Conservation (phyloP, 1,140 invertebrate genomes). For the Listronotus bonariensis region DNA sequence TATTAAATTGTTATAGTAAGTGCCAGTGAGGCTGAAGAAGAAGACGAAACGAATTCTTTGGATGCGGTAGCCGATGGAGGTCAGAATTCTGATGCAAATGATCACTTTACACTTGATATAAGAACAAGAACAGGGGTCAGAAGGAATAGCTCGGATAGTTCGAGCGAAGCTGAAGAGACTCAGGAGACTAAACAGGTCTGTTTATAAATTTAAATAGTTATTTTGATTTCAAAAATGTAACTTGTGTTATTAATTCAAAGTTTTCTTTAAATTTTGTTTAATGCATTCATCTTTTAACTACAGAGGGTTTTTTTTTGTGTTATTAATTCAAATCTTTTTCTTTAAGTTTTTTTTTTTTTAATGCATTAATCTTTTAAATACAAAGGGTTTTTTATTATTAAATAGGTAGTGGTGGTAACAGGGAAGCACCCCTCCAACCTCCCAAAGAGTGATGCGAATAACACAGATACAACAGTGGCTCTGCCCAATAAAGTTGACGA, state of each 20-base stretch:
- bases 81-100: constrained; percentile 56
- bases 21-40: constrained; percentile 72
- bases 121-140: constrained; percentile 55
- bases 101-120: constrained; percentile 71
- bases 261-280: background rate
- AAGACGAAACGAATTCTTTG: constrained; percentile 92
- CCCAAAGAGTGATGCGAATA: no score
- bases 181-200: constrained; percentile 52
- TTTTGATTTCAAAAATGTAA: background rate
- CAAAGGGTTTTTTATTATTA: background rate
- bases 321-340: constrained; percentile 2
- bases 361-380: no score
- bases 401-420: constrained; percentile 3
- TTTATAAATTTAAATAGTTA: constrained; percentile 11
- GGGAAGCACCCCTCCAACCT: no score
- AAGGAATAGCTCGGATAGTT: constrained; percentile 58
- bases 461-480: background rate
- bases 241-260: constrained; percentile 1
- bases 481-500: background rate
- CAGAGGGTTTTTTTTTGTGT: no score
- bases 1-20: constrained; percentile 47
- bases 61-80: constrained; percentile 80
- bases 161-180: constrained; percentile 55
- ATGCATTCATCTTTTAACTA: no score
- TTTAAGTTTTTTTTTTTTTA: no score